Base-by-base conservation (phyloP, 2,888 invertebrate species). In the Tolmerus cingulatus region DNA sequence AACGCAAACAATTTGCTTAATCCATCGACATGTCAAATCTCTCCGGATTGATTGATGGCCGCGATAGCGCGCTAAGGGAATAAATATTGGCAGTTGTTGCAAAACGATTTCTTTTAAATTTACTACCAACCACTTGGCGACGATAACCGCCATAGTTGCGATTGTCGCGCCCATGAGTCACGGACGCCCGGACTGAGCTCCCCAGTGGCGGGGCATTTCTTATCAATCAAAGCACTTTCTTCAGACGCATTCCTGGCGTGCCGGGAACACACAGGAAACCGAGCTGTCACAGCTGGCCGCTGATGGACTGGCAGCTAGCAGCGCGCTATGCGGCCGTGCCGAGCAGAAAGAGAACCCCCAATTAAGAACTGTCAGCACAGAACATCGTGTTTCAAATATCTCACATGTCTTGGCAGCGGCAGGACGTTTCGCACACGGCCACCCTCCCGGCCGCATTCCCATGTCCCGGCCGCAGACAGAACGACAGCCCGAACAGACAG, bases 341-440 rank as follows among this genome's bases (percentile, higher is more conserved):
- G 23, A 74, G 74, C 85, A 66, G 46, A 77, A 77, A 84, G 87
- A 87, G 19, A 86, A 88, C 87, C 87, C n/a, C 87, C 88, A 88
- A 88, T 88, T 88, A 88, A 88, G 88, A 87, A 76, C 87, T 88
- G 88, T 87, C 88, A 86, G 86, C 78, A 66, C 40, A 87, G 77
- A 86, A 88, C 87, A 88, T 86, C 88, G 86, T 87, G 87, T 87
- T 86, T 88, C 55, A 87, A 87, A 88, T 88, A 88, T 88, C 87
- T 88, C 87, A 87, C 66, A 87, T 77, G 86, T 87, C 57, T 79
- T 87, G 85, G 84, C 76, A 87, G 27, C 23, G 23, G 51, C 51
- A 19, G 66, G 23, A 23, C 66, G 57, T 66, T 66, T 66, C 66
- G 66, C 66, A 66, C 23, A 66, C 37, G 51, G 30, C 74, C 43